These are phyloP conservation scores for Protobothrops flavoviridis DNA, from an alignment of 2,113 vertebrate genomes.

Conservation along the genomic window DNA sequence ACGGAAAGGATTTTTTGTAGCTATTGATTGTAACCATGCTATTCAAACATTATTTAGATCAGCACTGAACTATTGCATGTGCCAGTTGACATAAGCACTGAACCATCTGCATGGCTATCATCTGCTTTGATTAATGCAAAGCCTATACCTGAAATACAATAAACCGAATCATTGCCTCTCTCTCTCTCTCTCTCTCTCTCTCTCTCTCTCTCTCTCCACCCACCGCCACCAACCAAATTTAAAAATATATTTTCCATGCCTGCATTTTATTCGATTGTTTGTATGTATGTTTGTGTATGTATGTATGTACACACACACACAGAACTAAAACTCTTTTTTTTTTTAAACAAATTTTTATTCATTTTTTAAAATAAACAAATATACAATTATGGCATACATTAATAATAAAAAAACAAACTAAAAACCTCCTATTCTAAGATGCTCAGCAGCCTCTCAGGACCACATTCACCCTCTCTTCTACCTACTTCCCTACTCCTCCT, in stretches of 20 bases:
- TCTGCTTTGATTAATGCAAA: neutral
- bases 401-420: too few relatives aligned
- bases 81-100: neutral
- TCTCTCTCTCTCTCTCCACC: too few relatives aligned
- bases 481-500: too few relatives aligned
- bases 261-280: neutral
- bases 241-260: neutral
- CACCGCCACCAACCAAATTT: neutral
- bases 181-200: too few relatives aligned
- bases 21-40: neutral
- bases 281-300: too few relatives aligned
- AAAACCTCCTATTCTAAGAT: too few relatives aligned
- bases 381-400: too few relatives aligned
- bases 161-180: neutral
- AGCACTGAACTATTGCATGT: neutral
- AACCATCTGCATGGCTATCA: conserved; percentile 5
- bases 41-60: neutral
- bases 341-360: too few relatives aligned
- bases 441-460: too few relatives aligned
- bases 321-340: neutral
- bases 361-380: too few relatives aligned
- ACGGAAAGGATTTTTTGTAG: neutral
- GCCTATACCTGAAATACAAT: neutral
- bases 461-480: too few relatives aligned
- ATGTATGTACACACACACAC: neutral